Evolutionary conservation across 2,797 vertebrate genomes (phyloP), one percentile per base, ranked within the genome.

Genomic region (Acrossocheilus wenchowensis): DNA sequence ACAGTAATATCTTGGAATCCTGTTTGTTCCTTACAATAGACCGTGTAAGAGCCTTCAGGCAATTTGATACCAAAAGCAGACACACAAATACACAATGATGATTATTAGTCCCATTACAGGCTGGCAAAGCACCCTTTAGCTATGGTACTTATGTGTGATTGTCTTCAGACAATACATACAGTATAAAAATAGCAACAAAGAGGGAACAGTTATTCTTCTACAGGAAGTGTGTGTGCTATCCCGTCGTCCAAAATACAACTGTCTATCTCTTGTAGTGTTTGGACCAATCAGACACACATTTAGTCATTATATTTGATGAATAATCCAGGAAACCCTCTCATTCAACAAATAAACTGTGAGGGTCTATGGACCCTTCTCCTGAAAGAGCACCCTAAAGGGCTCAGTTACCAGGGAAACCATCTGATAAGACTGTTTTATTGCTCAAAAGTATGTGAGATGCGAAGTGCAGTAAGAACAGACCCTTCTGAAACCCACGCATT

Each of bases 1-100:
- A 72, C 39, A 84, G 26, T 62, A 83, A 36, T 78, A 30, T 57
- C 41, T 50, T 80, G 68, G 34, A 88, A 86, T 36, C 39, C 41
- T 50, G 23, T 82, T 39, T 69, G 7, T 30, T 45, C 48, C 68
- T 57, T 6, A 78, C 34, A 86, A 85, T 71, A 78, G 43, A 71
- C 36, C 0, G 2, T n/a, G 36, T 36, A 26, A 64, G 6, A 83
- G 52, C 11, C n/a, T 80, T 50, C 36, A 64, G 34, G 21, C 45
- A 43, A 36, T 81, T 30, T 45, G 10, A 81, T 43, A 19, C 57
- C 19, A 78, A 72, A 60, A 17, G 41, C 62, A 78, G 43, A 83
- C 54, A 34, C 39, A 41, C 39, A 64, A 30, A 64, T 45, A 68
- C 4, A 72, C 57, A 57, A 39, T 73, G 14, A 62, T 80, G 12